These are phyloP conservation scores for Opisthocomus hoazin DNA, from an alignment of 2,113 vertebrate genomes.

Conservation along the genomic window DNA sequence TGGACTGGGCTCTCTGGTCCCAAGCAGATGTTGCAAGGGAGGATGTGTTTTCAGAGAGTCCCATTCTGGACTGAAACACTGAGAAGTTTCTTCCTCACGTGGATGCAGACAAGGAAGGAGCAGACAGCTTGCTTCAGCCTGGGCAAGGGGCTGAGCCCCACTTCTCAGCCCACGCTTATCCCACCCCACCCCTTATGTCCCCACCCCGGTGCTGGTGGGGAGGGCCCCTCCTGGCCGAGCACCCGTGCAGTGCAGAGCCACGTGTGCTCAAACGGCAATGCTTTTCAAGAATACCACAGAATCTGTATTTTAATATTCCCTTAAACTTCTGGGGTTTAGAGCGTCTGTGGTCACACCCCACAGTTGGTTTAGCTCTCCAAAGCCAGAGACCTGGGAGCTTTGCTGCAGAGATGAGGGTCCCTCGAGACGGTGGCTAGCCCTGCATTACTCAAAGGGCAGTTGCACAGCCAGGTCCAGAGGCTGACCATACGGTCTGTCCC, in stretches of 20 bases:
- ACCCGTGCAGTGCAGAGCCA: neutral
- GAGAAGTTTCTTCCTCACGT: rapidly evolving
- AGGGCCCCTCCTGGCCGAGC: neutral
- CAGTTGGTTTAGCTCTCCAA: neutral
- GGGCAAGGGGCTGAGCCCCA: neutral
- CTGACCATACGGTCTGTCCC: neutral
- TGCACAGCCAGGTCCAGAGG: neutral
- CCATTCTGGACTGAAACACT: neutral
- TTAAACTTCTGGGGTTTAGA: neutral
- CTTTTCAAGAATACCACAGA: neutral
- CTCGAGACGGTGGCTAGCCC: neutral
- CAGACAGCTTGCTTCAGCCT: neutral
- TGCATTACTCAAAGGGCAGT: neutral
- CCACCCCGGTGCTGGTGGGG: neutral
- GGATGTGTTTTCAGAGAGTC: neutral
- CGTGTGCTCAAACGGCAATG: rapidly evolving
- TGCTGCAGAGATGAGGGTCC: neutral
- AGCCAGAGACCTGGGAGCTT: neutral
- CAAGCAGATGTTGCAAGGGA: neutral
- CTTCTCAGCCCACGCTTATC: neutral
- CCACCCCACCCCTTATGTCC: rapidly evolving
- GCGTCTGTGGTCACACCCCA: neutral
- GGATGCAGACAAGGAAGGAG: neutral
- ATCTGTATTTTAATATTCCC: neutral
- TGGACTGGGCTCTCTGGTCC: neutral